These are phyloP conservation scores for Clarias laeviceps DNA, from an alignment of 2,797 vertebrate genomes.

Conservation along the genomic window DNA sequence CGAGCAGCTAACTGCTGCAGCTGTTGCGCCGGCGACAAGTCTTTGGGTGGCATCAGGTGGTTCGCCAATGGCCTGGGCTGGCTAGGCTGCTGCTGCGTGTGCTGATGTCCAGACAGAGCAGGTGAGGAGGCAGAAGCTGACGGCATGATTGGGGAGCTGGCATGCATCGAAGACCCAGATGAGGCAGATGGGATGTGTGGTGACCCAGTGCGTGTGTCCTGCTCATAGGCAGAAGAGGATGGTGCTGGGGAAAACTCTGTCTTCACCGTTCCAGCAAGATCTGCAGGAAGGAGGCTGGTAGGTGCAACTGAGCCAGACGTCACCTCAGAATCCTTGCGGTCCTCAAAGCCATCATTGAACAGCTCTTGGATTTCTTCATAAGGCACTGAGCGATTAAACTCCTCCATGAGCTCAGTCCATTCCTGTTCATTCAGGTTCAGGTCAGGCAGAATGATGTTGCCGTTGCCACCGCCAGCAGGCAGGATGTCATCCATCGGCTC, in stretches of 20 bases:
- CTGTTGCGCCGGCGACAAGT: conserved; percentile 93
- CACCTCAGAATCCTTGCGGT: conserved; percentile 88
- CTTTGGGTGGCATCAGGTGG: conserved; percentile 84
- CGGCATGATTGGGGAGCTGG: conserved; percentile 75
- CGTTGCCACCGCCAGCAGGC: conserved; percentile 79
- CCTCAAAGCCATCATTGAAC: conserved; percentile 91
- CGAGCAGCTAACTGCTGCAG: conserved; percentile 91
- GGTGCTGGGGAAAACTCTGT: conserved; percentile 88
- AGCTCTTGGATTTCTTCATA: conserved; percentile 98
- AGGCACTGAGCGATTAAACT: conserved; percentile 91
- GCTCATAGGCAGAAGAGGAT: conserved; percentile 79
- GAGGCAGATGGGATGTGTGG: conserved; percentile 84
- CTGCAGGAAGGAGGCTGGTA: conserved; percentile 79
- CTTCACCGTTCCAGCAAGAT: conserved; percentile 82
- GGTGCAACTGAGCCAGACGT: conserved; percentile 69
- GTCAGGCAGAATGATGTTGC: conserved; percentile 89
- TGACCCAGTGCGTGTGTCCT: conserved; percentile 82
- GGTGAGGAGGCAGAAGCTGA: conserved; percentile 77
- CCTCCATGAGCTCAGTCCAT: conserved; percentile 97
- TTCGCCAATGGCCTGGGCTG: conserved; percentile 74
- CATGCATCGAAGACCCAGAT: conserved; percentile 81
- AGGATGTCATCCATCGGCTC: conserved; percentile 89
- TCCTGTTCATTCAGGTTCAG: conserved; percentile 97
- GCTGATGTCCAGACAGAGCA: conserved; percentile 77
- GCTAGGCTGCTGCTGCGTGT: conserved; percentile 70